These are phyloP conservation scores for Eupithecia vulgata DNA, from an alignment of 2,888 invertebrate genomes.

Conservation along the genomic window DNA sequence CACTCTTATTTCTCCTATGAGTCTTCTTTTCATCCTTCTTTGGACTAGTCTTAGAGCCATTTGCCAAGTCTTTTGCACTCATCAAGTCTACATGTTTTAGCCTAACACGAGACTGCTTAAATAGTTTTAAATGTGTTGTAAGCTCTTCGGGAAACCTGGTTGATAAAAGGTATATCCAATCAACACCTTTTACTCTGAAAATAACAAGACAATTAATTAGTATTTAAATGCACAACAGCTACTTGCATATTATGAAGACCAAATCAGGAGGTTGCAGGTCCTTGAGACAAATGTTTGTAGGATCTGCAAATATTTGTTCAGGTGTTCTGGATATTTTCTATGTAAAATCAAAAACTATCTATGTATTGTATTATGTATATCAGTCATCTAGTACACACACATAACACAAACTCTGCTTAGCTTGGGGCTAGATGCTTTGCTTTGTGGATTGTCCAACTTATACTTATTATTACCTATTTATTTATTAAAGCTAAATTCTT, in stretches of 20 bases:
- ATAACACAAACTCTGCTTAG: too few species aligned
- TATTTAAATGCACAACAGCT: background rate
- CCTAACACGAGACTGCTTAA: conserved; percentile 89
- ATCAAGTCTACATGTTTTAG: conserved; percentile 74
- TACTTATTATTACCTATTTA: too few species aligned
- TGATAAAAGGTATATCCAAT: conserved; percentile 95
- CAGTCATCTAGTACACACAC: too few species aligned
- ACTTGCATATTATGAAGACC: background rate
- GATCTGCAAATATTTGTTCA: too few species aligned
- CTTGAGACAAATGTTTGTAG: too few species aligned
- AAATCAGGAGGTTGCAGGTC: too few species aligned
- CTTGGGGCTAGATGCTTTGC: too few species aligned
- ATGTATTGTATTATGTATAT: too few species aligned
- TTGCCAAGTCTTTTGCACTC: conserved; percentile 74
- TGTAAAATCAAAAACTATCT: too few species aligned
- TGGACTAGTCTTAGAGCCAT: conserved; percentile 70
- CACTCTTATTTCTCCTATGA: conserved; percentile 89
- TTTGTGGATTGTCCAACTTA: too few species aligned
- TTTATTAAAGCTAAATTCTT: background rate
- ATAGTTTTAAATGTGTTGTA: conserved; percentile 94
- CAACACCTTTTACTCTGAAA: conserved; percentile 89
- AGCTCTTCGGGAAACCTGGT: conserved; percentile 95
- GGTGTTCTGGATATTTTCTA: too few species aligned
- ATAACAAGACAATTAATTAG: background rate
- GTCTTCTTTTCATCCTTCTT: conserved; percentile 80